Percentiles rank a stretch among this genome's conserved stretches.
Evolutionary conservation across 2,113 vertebrate genomes (phyloP).

Genomic region (Chiloscyllium plagiosum): DNA sequence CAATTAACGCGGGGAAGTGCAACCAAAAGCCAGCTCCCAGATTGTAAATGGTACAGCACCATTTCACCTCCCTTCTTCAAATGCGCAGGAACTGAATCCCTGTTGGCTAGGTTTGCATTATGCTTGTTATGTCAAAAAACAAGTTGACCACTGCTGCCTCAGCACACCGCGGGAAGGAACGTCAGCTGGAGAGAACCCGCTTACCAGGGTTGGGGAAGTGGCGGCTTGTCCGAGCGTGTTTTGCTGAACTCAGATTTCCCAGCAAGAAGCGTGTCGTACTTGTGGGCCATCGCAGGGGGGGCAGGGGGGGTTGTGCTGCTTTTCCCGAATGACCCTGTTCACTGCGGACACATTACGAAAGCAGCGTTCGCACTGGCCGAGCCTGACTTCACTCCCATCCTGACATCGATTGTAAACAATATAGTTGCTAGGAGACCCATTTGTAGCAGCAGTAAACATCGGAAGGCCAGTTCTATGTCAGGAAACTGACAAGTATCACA

Average conservation of each 20-base stretch:
- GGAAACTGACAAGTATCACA: not conserved
- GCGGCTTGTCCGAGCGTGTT: not conserved
- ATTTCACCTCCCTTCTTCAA: not conserved
- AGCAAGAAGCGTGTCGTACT: not conserved
- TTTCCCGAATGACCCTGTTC: not conserved
- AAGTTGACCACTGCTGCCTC: not conserved
- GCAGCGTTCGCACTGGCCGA: not conserved
- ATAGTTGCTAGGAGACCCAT: not conserved
- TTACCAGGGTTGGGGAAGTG: conserved; percentile 27
- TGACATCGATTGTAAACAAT: not conserved
- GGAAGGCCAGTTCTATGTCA: not conserved
- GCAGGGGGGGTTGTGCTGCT: no score
- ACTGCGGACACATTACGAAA: not conserved
- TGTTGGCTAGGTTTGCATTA: not conserved
- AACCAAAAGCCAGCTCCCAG: not conserved
- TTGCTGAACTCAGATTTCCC: not conserved
- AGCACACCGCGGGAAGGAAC: not conserved
- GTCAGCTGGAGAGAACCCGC: no score
- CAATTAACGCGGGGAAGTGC: not conserved
- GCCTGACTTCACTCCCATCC: not conserved
- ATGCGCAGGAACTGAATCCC: not conserved
- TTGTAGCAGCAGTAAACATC: not conserved
- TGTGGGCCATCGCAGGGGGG: not conserved
- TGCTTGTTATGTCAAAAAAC: not conserved
- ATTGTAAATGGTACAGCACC: not conserved